Conservation (phyloP, 2,888 invertebrate species). For the Nemurella pictetii region DNA sequence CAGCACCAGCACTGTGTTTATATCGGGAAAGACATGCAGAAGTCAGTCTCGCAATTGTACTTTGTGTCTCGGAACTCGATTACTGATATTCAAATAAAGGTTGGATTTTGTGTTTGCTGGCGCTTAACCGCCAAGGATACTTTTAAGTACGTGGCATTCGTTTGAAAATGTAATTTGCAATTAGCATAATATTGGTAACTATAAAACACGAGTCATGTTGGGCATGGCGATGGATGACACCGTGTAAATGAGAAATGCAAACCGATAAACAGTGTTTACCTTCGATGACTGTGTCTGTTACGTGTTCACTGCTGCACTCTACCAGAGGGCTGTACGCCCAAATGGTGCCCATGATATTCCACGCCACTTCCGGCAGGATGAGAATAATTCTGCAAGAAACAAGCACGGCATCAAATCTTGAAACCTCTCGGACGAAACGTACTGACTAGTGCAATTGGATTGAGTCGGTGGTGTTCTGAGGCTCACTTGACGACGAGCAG, state of each 20-base stretch:
- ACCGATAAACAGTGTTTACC: too few species aligned
- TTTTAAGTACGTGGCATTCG: not conserved
- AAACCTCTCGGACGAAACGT: not conserved
- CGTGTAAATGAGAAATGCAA: not conserved
- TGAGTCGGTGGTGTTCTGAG: not conserved
- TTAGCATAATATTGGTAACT: too few species aligned
- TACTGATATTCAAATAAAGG: not conserved
- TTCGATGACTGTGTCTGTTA: constrained; percentile 72
- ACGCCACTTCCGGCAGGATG: constrained; percentile 74
- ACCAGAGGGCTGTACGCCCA: constrained; percentile 77
- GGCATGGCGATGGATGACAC: not conserved
- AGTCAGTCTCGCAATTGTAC: too few species aligned
- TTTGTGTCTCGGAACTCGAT: too few species aligned
- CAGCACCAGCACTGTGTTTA: constrained; percentile 67
- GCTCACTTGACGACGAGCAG: constrained; percentile 71
- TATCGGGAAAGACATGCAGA: constrained; percentile 15
- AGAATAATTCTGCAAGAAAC: constrained; percentile 67
- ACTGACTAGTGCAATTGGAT: not conserved
- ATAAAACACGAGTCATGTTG: not conserved
- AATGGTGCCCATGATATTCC: constrained; percentile 80
- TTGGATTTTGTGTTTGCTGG: not conserved
- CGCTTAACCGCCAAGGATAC: not conserved
- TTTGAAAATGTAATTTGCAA: too few species aligned
- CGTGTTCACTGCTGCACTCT: constrained; percentile 67
- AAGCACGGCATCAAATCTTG: too few species aligned